Conservation (phyloP, 2,113 vertebrate genomes). For the Scomber scombrus region DNA sequence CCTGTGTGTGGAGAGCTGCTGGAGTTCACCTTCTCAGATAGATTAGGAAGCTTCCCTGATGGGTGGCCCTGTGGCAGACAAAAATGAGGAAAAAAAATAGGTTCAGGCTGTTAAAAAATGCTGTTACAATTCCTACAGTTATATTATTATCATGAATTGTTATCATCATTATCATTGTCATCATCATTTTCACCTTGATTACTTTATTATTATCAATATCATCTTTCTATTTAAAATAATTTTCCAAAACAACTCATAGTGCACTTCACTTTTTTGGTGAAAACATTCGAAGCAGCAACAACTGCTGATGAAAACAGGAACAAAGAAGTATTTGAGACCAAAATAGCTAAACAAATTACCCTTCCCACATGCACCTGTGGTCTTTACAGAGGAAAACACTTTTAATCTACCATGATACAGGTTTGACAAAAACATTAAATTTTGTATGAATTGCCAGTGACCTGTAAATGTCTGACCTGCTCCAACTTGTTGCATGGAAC, state of each 20-base stretch:
- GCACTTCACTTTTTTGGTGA: background rate
- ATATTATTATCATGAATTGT: background rate
- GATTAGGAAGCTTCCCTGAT: constrained; percentile 85
- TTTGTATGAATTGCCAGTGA: background rate
- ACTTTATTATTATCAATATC: background rate
- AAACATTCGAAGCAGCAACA: background rate
- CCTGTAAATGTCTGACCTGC: constrained; percentile 85
- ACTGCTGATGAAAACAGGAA: constrained; percentile 67
- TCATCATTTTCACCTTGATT: too few species aligned
- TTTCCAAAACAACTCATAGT: background rate
- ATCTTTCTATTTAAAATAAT: background rate
- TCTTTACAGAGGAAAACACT: constrained; percentile 2
- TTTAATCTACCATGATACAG: background rate
- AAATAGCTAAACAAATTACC: constrained; percentile 68
- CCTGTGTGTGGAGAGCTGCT: constrained; percentile 86
- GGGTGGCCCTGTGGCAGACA: constrained; percentile 68
- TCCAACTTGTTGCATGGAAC: constrained; percentile 93
- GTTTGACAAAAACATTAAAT: background rate
- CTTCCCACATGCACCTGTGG: constrained; percentile 47
- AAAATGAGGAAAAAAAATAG: background rate
- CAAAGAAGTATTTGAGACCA: constrained; percentile 34
- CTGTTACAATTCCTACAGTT: background rate
- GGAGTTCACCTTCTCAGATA: constrained; percentile 87
- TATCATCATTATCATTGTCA: background rate
- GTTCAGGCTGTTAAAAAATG: background rate